Evolutionary conservation across 2,888 invertebrate species (phyloP).

Genomic region (Bombylius discolor): DNA sequence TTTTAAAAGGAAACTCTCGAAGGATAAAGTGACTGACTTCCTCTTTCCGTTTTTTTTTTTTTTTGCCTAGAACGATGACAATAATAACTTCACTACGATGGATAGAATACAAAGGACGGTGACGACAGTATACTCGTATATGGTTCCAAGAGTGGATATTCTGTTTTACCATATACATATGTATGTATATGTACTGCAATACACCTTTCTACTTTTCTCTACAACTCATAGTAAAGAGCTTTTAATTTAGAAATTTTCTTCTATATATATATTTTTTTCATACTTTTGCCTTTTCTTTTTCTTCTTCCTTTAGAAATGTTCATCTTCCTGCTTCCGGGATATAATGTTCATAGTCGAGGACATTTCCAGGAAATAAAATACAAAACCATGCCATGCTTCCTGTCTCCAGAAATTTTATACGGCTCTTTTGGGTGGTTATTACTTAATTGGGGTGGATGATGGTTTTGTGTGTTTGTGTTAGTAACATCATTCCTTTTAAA

Average conservation of each 20-base stretch:
- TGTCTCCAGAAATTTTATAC: conserved; percentile 14
- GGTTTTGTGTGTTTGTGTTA: too few species aligned
- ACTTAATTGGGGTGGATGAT: too few species aligned
- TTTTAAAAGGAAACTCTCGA: too few species aligned
- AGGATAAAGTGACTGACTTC: background rate
- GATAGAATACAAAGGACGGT: too few species aligned
- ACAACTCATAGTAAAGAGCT: too few species aligned
- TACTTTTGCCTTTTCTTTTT: conserved; percentile 16
- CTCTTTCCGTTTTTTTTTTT: conserved; percentile 1
- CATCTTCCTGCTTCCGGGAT: conserved; percentile 38
- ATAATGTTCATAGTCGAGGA: conserved; percentile 38
- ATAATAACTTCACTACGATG: conserved; percentile 1
- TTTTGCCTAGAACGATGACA: conserved; percentile 9
- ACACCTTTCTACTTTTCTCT: too few species aligned
- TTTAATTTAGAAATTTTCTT: too few species aligned
- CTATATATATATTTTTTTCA: background rate
- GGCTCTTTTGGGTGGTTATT: background rate
- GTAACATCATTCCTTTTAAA: too few species aligned
- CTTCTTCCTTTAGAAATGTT: conserved; percentile 37
- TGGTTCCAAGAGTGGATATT: too few species aligned
- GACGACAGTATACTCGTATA: too few species aligned
- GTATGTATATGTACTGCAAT: too few species aligned
- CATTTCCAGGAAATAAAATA: conserved; percentile 38
- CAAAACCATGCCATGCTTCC: conserved; percentile 33
- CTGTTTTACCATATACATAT: too few species aligned